These are phyloP conservation scores for Megalops cyprinoides DNA, from an alignment of 2,797 vertebrate genomes.

Conservation along the genomic window DNA sequence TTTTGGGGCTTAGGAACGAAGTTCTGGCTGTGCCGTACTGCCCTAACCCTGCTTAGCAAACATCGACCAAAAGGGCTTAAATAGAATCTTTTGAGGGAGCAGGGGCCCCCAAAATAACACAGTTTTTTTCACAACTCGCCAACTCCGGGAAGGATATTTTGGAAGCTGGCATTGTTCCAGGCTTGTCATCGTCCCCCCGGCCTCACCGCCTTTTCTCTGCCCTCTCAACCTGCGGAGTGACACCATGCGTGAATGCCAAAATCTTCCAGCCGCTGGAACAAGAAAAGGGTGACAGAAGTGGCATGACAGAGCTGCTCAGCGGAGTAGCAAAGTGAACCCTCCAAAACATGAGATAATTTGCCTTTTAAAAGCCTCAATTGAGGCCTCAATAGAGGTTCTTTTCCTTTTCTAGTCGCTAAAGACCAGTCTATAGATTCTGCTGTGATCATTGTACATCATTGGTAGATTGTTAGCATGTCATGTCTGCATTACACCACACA, in stretches of 20 bases:
- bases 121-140: conserved; percentile 73
- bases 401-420: background rate
- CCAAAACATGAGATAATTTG: conserved; percentile 13
- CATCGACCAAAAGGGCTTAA: conserved; percentile 85
- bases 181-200: conserved; percentile 55
- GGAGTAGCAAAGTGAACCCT: conserved; percentile 20
- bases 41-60: conserved; percentile 74
- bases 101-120: conserved; percentile 66
- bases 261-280: background rate
- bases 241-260: conserved; percentile 48
- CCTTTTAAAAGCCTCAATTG: too few relatives aligned
- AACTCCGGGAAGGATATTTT: conserved; percentile 63
- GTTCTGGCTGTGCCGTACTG: conserved; percentile 76
- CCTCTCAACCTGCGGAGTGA: conserved; percentile 55
- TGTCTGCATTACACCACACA: background rate
- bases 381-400: background rate
- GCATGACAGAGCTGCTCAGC: conserved; percentile 20
- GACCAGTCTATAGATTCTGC: background rate
- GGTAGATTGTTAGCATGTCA: background rate
- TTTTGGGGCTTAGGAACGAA: conserved; percentile 76
- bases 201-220: conserved; percentile 51
- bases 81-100: conserved; percentile 90
- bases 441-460: background rate
- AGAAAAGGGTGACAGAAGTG: conserved; percentile 4
- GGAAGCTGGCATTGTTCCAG: conserved; percentile 64